Percentiles rank a stretch among this genome's conserved stretches.
These are phyloP conservation scores for Agapornis roseicollis DNA, from an alignment of 2,113 vertebrate genomes.

Conservation along the genomic window DNA sequence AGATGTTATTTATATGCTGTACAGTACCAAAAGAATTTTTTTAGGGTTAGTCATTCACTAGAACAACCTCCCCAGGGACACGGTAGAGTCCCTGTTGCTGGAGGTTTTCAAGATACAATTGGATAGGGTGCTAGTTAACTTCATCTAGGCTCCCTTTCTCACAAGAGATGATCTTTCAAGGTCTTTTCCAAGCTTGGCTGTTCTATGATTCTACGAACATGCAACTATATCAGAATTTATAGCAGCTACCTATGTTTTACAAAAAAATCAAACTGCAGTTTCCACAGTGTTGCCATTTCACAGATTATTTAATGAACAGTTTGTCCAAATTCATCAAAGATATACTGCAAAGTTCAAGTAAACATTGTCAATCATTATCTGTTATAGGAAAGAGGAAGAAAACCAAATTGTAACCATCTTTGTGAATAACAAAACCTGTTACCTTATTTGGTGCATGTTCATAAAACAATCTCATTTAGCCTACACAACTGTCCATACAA, in stretches of 20 bases:
- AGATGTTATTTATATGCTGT: background rate
- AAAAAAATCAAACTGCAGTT: background rate
- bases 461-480: background rate
- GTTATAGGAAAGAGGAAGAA: background rate
- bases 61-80: background rate
- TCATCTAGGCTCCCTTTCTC: background rate
- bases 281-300: background rate
- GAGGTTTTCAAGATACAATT: background rate
- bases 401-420: background rate
- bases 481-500: background rate
- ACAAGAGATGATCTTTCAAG: background rate
- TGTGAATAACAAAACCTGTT: background rate
- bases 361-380: background rate
- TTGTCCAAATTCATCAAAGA: background rate
- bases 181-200: background rate
- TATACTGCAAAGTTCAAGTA: background rate
- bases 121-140: background rate
- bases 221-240: background rate
- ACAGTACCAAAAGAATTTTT: background rate
- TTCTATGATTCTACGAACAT: background rate
- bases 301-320: background rate
- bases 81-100: background rate
- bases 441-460: background rate
- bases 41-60: background rate
- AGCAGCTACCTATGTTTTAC: background rate